Percentiles rank a stretch among this genome's conserved stretches.
These are phyloP conservation scores for Acyrthosiphon pisum DNA, from an alignment of 1,140 invertebrate species.

Conservation along the genomic window DNA sequence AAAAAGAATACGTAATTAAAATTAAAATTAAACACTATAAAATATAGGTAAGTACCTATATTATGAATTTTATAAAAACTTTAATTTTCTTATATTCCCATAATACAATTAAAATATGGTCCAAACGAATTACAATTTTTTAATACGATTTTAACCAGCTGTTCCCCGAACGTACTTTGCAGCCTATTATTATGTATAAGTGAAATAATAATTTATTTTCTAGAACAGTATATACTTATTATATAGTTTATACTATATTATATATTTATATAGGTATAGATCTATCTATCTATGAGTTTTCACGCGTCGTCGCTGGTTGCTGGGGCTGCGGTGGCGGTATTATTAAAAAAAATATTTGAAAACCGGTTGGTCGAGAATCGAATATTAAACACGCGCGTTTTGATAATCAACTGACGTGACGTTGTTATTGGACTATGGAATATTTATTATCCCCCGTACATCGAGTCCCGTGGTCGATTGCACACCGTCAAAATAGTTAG, in stretches of 20 bases:
- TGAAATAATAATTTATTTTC: not conserved
- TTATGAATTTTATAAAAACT: too few species aligned
- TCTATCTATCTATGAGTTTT: not conserved
- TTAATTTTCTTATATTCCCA: too few species aligned
- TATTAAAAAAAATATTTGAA: not conserved
- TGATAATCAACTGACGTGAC: constrained; percentile 29
- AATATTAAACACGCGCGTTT: constrained; percentile 13
- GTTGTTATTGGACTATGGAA: not conserved
- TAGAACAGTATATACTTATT: not conserved
- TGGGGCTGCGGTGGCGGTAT: not conserved
- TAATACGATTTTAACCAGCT: not conserved
- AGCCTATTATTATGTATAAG: not conserved
- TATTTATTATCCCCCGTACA: constrained; percentile 6
- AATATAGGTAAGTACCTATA: too few species aligned
- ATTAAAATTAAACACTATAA: too few species aligned
- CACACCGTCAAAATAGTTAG: constrained; percentile 15
- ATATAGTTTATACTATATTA: not conserved
- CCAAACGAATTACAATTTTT: not conserved
- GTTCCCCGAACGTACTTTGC: not conserved
- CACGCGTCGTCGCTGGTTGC: not conserved
- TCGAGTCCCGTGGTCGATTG: constrained; percentile 18
- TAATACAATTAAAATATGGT: not conserved
- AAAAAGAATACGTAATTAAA: too few species aligned
- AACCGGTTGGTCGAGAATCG: constrained; percentile 22
- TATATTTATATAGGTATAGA: too few species aligned